Evolutionary conservation across 2,888 invertebrate species (phyloP), one percentile per base, ranked within the genome.

Genomic region (Nomada flava): DNA sequence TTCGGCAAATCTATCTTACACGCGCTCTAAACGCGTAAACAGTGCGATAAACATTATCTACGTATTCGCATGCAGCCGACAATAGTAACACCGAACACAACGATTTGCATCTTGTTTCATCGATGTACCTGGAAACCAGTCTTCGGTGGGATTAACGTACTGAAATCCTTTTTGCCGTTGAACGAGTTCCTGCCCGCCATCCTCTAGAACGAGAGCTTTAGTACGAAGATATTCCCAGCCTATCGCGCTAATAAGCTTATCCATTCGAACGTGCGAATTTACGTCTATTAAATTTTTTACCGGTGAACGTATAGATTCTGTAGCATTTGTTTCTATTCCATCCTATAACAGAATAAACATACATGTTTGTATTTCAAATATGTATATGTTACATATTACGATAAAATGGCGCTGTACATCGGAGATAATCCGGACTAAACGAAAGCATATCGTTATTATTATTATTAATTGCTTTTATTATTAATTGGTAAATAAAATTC

Each of bases 191-290:
- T 96, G 95, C 0, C 97, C 97, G 36, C 97, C 97, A 91, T 98
- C 97, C 79, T 95, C 95, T 18, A 97, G 90, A 36, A 95, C 95
- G 47, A 96, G 93, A 0, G 97, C 96, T 26, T 95, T 95, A 0
- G 97, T 97, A 69, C 97, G 95, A 81, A 98, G 94, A 94, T 96
- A 98, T 93, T 98, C 97, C 95, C 97, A 96, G 47, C 98, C 98
- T 78, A 99, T 95, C 7, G 97, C 97, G 11, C 96, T 96, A 82
- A 98, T 95, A 55, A 98, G 94, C 82, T 95, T 95, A 76, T 97
- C 95, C 86, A 97, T 96, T 20, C 95, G 96, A 29, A 98, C 95
- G 69, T 95, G 95, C 72, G 95, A 95, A 94, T 97, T 96, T 72
- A 97, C 95, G 85, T 98, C 98, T 59, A 94, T 95, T 88, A 99